These are phyloP conservation scores for Salvelinus fontinalis DNA, from an alignment of 2,113 vertebrate genomes.

Conservation along the genomic window DNA sequence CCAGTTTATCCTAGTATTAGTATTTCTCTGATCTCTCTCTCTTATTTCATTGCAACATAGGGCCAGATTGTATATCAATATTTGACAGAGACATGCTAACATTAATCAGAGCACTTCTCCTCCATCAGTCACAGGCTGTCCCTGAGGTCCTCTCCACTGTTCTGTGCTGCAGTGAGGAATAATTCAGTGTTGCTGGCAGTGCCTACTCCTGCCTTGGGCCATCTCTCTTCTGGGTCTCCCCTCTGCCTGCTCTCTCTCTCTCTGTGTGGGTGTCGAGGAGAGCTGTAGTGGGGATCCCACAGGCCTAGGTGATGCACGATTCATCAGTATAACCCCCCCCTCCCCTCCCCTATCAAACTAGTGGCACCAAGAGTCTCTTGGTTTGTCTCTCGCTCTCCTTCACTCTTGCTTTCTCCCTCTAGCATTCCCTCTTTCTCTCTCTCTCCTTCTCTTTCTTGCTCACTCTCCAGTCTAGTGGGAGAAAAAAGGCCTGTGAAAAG, in stretches of 20 bases:
- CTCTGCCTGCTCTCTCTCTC: background rate
- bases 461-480: background rate
- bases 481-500: no score
- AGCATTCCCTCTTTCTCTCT: background rate
- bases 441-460: background rate
- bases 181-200: no score
- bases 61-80: no score
- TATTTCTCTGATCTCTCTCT: no score
- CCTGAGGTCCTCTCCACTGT: no score
- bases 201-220: no score
- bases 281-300: background rate
- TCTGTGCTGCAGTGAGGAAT: no score
- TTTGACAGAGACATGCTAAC: no score
- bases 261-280: background rate
- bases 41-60: no score
- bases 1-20: no score
- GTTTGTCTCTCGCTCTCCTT: background rate
- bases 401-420: background rate
- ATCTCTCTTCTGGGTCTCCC: background rate
- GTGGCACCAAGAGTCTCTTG: background rate
- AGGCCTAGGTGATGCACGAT: conserved; percentile 23
- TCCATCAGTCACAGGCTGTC: no score
- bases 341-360: background rate
- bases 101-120: no score
- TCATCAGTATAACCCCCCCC: conserved; percentile 19